Conservation (phyloP, 2,797 vertebrate genomes). For the Uromys caudimaculatus region DNA sequence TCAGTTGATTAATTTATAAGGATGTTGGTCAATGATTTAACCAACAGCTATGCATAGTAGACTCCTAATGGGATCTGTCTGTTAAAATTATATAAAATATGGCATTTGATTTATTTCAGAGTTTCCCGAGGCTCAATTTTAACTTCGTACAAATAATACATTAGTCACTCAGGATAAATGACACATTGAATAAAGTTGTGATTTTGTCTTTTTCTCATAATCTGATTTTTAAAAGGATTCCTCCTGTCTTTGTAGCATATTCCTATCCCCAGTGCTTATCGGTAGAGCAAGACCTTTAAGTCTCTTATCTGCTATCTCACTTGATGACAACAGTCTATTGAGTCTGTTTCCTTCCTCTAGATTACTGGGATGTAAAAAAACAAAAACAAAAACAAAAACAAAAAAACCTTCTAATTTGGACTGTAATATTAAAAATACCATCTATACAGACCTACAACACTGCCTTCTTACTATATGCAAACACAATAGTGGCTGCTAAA, state of each 20-base stretch:
- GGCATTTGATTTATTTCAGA: constrained; percentile 90
- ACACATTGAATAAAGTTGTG: constrained; percentile 87
- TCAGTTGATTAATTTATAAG: constrained; percentile 89
- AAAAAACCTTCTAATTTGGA: constrained; percentile 62
- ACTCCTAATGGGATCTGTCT: constrained; percentile 89
- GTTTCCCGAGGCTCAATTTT: constrained; percentile 87
- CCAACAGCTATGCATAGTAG: constrained; percentile 86
- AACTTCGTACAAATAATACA: constrained; percentile 89
- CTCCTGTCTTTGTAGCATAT: constrained; percentile 85
- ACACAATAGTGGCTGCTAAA: neutral
- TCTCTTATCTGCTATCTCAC: constrained; percentile 82
- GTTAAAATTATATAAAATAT: constrained; percentile 88
- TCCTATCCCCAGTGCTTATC: constrained; percentile 83
- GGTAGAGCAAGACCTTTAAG: constrained; percentile 83
- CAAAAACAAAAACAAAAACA: too few species aligned
- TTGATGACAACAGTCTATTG: constrained; percentile 80
- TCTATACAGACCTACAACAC: neutral
- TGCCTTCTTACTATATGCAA: neutral
- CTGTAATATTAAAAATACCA: neutral
- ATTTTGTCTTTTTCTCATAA: constrained; percentile 88
- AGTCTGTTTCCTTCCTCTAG: constrained; percentile 72
- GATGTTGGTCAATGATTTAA: constrained; percentile 90
- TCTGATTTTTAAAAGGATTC: constrained; percentile 88
- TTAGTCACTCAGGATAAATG: constrained; percentile 89
- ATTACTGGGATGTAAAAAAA: constrained; percentile 66